phyloP scores from a whole-genome alignment of 1,140 invertebrate genomes.

The Metaphire vulgaris region DNA sequence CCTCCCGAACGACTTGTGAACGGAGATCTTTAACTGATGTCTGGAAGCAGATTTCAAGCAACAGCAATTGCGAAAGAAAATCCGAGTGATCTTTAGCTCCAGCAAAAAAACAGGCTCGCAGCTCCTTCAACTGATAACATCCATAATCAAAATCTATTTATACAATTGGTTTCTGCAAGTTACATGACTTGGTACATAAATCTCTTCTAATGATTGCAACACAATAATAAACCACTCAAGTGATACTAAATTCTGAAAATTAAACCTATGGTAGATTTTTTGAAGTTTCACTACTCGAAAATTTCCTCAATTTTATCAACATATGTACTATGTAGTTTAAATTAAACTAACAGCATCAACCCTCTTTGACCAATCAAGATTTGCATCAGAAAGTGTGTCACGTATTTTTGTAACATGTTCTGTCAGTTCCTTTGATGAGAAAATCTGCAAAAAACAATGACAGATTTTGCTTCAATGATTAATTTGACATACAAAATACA shows the following conservation, averaged over 20 bases:
- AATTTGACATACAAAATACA: neutral
- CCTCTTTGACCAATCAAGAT: conserved; percentile 85
- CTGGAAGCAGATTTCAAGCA: conserved; percentile 72
- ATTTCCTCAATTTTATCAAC: too few species aligned
- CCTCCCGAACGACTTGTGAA: conserved; percentile 84
- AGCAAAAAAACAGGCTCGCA: conserved; percentile 70
- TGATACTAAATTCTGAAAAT: neutral
- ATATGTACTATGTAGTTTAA: too few species aligned
- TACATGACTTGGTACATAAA: neutral
- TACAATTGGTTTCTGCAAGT: neutral
- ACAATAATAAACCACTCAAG: neutral
- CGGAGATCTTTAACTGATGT: conserved; percentile 80
- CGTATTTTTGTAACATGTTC: conserved; percentile 71
- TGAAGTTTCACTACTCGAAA: too few species aligned
- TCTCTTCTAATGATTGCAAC: neutral
- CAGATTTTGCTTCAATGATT: too few species aligned
- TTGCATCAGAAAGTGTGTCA: conserved; percentile 70
- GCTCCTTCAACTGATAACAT: conserved; percentile 66
- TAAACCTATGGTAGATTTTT: neutral
- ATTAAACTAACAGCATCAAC: conserved; percentile 74
- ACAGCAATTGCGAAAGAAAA: conserved; percentile 69
- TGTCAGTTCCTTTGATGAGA: conserved; percentile 73
- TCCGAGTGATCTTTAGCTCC: conserved; percentile 78
- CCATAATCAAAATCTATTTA: conserved; percentile 8
- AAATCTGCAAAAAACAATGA: conserved; percentile 56